These are phyloP conservation scores for Hycleus phaleratus DNA, from an alignment of 1,140 invertebrate genomes.

Conservation along the genomic window DNA sequence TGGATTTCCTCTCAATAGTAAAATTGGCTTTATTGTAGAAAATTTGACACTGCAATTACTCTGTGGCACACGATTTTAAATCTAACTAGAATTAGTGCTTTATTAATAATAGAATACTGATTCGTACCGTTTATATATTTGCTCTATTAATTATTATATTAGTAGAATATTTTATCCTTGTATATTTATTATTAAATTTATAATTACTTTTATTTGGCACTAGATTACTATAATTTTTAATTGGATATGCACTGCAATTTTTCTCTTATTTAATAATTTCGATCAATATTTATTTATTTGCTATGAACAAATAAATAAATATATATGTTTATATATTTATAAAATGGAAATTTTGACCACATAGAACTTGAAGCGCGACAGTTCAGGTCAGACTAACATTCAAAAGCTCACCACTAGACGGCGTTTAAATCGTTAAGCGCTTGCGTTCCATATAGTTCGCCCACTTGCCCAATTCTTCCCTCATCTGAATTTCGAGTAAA, in stretches of 20 bases:
- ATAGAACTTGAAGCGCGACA: constrained; percentile 20
- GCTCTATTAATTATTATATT: neutral
- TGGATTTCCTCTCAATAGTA: constrained; percentile 1
- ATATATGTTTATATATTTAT: neutral
- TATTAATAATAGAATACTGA: too few species aligned
- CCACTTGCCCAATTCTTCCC: constrained; percentile 12
- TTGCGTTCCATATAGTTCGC: constrained; percentile 18
- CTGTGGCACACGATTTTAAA: constrained; percentile 4
- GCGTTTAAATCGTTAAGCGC: constrained; percentile 23
- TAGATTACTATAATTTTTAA: neutral
- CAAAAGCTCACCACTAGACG: constrained; percentile 28
- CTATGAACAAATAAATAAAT: neutral
- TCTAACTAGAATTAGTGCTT: neutral
- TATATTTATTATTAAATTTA: neutral
- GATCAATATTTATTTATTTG: neutral
- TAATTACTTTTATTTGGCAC: neutral
- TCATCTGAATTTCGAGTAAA: constrained; percentile 8
- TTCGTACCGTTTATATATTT: neutral
- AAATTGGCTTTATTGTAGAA: constrained; percentile 8
- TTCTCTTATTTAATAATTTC: neutral
- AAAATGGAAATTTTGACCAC: constrained; percentile 10
- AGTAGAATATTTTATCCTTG: neutral
- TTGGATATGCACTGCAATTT: neutral
- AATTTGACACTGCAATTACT: constrained; percentile 17
- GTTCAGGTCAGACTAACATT: constrained; percentile 36